Percentiles rank a stretch among this genome's conserved stretches.
Evolutionary conservation across 2,113 vertebrate genomes (phyloP).

Genomic region (Macaca mulatta): DNA sequence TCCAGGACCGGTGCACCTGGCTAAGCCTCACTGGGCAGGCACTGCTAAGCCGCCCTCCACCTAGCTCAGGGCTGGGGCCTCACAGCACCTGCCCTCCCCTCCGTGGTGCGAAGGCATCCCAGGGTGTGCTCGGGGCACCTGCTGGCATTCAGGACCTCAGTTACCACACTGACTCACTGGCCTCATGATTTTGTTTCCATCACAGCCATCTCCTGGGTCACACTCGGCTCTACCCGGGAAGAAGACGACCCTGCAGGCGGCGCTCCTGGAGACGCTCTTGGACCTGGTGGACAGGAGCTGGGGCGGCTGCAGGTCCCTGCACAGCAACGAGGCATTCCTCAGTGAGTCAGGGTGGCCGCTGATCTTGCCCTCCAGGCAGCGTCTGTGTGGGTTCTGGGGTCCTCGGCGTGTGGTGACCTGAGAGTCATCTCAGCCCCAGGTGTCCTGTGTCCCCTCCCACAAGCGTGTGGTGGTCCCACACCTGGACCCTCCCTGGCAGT

Average conservation of each 20-base stretch:
- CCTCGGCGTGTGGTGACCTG: not conserved
- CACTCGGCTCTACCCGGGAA: constrained; percentile 59
- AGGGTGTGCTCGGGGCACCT: fast-evolving
- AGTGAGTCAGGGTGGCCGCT: constrained; percentile 79
- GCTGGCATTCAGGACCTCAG: not conserved
- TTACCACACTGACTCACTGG: not conserved
- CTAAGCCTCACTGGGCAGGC: not conserved
- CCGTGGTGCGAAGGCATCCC: fast-evolving
- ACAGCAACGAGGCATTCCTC: constrained; percentile 85
- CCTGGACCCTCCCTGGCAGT: not conserved
- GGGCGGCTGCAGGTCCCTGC: constrained; percentile 84
- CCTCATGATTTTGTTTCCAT: not conserved
- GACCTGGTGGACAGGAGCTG: constrained; percentile 88
- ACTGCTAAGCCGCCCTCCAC: not conserved
- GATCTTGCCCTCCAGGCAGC: not conserved
- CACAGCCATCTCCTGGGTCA: not conserved
- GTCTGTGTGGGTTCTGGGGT: not conserved
- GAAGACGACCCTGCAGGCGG: constrained; percentile 67
- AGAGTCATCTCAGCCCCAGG: no score
- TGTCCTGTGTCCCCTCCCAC: not conserved
- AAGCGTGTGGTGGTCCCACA: no score
- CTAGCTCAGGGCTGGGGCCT: not conserved
- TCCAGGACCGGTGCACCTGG: not conserved
- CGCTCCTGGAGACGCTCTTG: constrained; percentile 83
- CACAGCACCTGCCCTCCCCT: no score